Evolutionary conservation across 2,888 invertebrate species (phyloP).

Genomic region (Leptinotarsa rubiginosa): DNA sequence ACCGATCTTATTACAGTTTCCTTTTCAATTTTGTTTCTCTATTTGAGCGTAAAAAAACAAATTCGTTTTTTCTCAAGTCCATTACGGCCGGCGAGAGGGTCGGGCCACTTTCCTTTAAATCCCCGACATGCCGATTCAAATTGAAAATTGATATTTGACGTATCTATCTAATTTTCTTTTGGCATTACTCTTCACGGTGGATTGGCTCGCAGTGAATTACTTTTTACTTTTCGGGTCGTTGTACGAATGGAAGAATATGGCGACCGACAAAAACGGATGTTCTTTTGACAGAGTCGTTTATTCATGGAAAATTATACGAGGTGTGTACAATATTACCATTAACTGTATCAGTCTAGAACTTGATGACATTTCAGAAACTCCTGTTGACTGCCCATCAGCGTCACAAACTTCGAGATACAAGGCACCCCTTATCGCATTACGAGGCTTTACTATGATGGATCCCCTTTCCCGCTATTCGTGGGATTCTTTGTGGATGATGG

Average conservation of each 20-base stretch:
- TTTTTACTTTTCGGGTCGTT: slow-evolving; percentile 17
- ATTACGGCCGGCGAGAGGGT: slow-evolving; percentile 51
- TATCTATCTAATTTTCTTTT: slow-evolving; percentile 37
- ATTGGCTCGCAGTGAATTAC: slow-evolving; percentile 21
- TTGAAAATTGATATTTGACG: slow-evolving; percentile 43
- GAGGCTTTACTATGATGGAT: no score
- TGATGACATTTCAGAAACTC: no score
- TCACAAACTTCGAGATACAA: no score
- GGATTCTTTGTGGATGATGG: no score
- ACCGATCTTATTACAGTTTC: slow-evolving; percentile 62
- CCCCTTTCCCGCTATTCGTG: no score
- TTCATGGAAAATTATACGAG: not conserved
- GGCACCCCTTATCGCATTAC: no score
- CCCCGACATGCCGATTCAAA: slow-evolving; percentile 40
- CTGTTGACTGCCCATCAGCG: no score
- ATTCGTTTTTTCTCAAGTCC: slow-evolving; percentile 65
- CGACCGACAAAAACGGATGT: not conserved
- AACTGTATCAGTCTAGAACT: no score
- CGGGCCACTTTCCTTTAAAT: slow-evolving; percentile 34
- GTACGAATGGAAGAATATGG: not conserved
- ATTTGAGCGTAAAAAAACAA: slow-evolving; percentile 65
- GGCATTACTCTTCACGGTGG: slow-evolving; percentile 26
- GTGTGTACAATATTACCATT: not conserved
- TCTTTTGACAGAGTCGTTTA: not conserved
- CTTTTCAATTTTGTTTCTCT: slow-evolving; percentile 65